Base-by-base conservation (phyloP, 1,140 invertebrate genomes). In the Saccostrea glomerata region DNA sequence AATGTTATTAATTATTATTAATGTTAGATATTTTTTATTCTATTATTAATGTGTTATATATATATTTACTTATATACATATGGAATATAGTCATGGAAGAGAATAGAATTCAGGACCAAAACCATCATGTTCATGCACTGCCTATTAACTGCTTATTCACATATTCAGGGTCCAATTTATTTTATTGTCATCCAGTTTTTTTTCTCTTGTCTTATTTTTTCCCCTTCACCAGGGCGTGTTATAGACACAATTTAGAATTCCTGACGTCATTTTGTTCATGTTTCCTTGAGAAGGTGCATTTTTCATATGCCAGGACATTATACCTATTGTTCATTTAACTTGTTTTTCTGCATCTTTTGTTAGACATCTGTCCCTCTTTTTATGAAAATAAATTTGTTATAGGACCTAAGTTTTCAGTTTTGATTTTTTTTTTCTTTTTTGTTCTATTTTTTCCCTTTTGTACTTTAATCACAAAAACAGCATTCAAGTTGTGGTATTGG, bases 221-320 rank as follows among this genome's bases (percentile, higher is more conserved):
- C 70, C 70, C 70, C 70, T 25, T 36, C 20, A 30, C 25, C 70
- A 30, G 25, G 70, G 70, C 13, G 70, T 77, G 70, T 77, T 77
- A 36, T 77, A 77, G 70, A 77, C 70, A 77, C 70, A 77, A 30
- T 2, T 13, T 36, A 77, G 70, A 77, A 77, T 77, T 36, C 70
- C 70, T 77, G 23, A 30, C 30, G 70, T 77, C 70, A 77, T 77
- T 77, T 30, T 77, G 30, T 30, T 77, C 70, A 77, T 77, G 15
- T 77, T 77, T 77, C 70, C 70, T 77, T 77, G 70, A 77, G 70
- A 77, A 77, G 30, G 70, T 77, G 70, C 70, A 36, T 77, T 77
- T 77, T 77, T 36, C 70, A 77, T 77, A 30, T 77, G 70, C 30
- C 70, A 36, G 30, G 70, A 77, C 70, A 77, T 77, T 30, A 36